phyloP scores from a whole-genome alignment of 2,888 invertebrate genomes.

The Helleia helle region DNA sequence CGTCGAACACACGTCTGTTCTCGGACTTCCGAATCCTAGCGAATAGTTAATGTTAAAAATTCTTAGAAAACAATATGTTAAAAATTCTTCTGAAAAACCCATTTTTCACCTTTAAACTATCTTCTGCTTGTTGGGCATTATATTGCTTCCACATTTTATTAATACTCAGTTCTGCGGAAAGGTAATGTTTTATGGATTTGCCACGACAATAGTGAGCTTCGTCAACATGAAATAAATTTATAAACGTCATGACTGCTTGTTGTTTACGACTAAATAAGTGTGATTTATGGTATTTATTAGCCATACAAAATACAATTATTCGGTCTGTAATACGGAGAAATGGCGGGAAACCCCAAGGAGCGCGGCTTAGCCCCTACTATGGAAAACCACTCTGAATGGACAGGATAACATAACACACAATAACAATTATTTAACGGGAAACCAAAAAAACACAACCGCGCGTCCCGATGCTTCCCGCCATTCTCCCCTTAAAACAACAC shows the following conservation, averaged over 20 bases:
- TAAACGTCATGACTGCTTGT: conserved; percentile 4
- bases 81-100: no score
- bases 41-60: conserved; percentile 17
- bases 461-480: no score
- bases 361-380: no score
- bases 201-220: conserved; percentile 15
- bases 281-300: conserved; percentile 13
- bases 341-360: no score
- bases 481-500: no score
- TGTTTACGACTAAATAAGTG: conserved; percentile 11
- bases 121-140: conserved; percentile 5
- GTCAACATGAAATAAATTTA: conserved; percentile 10
- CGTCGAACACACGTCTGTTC: conserved; percentile 16
- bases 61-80: no score
- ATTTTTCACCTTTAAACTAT: conserved; percentile 12
- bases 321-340: no score
- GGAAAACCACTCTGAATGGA: no score
- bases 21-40: conserved; percentile 17
- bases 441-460: no score
- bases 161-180: conserved; percentile 12
- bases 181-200: conserved; percentile 11
- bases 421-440: no score
- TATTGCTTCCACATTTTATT: conserved; percentile 16
- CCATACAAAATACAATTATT: no score
- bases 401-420: no score